A percentile compares a stretch with the other conserved stretches of the same genome.
Evolutionary conservation across 2,888 invertebrate genomes (phyloP).

Genomic region (Homarus gammarus): DNA sequence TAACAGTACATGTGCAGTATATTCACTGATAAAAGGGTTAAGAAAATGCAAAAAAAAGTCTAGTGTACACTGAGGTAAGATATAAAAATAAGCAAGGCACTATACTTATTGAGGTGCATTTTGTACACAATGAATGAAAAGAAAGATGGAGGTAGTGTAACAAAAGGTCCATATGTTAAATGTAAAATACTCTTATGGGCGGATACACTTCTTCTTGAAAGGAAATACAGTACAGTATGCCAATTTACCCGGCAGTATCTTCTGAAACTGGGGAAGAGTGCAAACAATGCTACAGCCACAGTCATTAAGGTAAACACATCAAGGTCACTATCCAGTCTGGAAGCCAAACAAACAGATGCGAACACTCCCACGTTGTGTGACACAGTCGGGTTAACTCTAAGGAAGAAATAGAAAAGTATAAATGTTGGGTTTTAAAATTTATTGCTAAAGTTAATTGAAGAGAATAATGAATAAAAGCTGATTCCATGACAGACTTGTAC

Average conservation of each 20-base stretch:
- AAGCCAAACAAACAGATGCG: slow-evolving; percentile 96
- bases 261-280: slow-evolving; percentile 91
- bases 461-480: neutral
- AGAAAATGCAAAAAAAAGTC: too few species aligned
- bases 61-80: too few species aligned
- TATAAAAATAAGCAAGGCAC: too few species aligned
- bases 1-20: too few species aligned
- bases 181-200: neutral
- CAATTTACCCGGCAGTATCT: slow-evolving; percentile 29
- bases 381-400: slow-evolving; percentile 91
- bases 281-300: slow-evolving; percentile 92
- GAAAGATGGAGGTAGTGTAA: too few species aligned
- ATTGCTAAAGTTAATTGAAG: neutral
- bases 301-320: slow-evolving; percentile 95
- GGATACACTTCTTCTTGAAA: neutral
- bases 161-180: too few species aligned
- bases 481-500: neutral
- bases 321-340: slow-evolving; percentile 89
- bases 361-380: slow-evolving; percentile 97
- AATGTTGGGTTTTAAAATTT: neutral
- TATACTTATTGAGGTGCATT: too few species aligned
- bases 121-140: too few species aligned
- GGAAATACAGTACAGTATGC: neutral
- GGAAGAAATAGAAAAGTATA: neutral
- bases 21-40: too few species aligned